phyloP scores from a whole-genome alignment of 2,113 vertebrate genomes.

The Mola mola region DNA sequence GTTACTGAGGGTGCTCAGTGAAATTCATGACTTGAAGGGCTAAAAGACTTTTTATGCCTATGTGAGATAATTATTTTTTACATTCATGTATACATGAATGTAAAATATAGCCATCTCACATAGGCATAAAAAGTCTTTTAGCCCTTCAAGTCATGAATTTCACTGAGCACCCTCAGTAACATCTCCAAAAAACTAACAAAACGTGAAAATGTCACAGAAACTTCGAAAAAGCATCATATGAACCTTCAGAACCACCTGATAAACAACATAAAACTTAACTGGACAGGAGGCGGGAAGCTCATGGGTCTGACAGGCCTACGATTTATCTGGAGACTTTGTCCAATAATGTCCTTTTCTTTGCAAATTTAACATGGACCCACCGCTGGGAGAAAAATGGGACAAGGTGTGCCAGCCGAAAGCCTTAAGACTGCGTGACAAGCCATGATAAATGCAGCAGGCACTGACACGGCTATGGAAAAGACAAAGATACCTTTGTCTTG shows the following conservation, averaged over 20 bases:
- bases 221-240: slow-evolving; percentile 8
- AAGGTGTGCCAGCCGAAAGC: slow-evolving; percentile 60
- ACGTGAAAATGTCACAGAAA: not conserved
- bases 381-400: slow-evolving; percentile 65
- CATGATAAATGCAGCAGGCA: slow-evolving; percentile 63
- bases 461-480: slow-evolving; percentile 57
- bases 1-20: slow-evolving; percentile 1
- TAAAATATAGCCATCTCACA: no score
- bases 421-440: slow-evolving; percentile 62
- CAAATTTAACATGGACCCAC: slow-evolving; percentile 61
- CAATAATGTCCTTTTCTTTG: slow-evolving; percentile 60
- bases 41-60: no score
- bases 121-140: no score
- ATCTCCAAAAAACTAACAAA: not conserved
- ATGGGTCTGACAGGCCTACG: slow-evolving; percentile 26
- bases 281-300: slow-evolving; percentile 11
- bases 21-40: slow-evolving; percentile 14
- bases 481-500: slow-evolving; percentile 79
- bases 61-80: no score
- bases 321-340: slow-evolving; percentile 54
- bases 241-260: slow-evolving; percentile 26
- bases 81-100: no score
- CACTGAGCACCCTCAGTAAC: slow-evolving; percentile 1
- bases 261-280: slow-evolving; percentile 35
- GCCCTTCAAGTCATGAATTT: slow-evolving; percentile 14